These are phyloP conservation scores for Mythimna impura DNA, from an alignment of 2,888 invertebrate species.

Conservation along the genomic window DNA sequence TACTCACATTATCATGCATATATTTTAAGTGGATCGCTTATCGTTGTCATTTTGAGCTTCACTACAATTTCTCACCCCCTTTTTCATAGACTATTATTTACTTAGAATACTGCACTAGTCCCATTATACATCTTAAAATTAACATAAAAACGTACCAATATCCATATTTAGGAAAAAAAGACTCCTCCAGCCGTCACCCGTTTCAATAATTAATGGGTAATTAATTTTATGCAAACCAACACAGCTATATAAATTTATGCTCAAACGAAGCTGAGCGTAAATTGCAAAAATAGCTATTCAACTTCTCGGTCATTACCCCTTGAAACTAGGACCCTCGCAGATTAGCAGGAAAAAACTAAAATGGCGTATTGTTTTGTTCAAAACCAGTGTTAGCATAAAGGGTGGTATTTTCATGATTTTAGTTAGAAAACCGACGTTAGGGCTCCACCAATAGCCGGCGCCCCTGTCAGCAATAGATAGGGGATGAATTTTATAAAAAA, in stretches of 20 bases:
- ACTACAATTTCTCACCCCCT: conserved; percentile 10
- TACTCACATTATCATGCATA: background rate
- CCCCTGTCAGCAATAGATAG: conserved; percentile 82
- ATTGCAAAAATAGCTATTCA: conserved; percentile 68
- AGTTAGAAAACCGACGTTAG: conserved; percentile 77
- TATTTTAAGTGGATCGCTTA: conserved; percentile 22
- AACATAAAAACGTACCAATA: conserved; percentile 45
- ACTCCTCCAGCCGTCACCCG: conserved; percentile 29
- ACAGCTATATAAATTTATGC: conserved; percentile 58
- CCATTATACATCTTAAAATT: conserved; percentile 27
- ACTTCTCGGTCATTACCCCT: conserved; percentile 81
- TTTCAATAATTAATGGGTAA: conserved; percentile 49
- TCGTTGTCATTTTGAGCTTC: conserved; percentile 7
- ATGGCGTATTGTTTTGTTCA: conserved; percentile 85
- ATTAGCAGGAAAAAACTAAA: conserved; percentile 84
- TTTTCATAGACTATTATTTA: conserved; percentile 17
- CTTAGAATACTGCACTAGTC: conserved; percentile 16
- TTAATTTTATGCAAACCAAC: conserved; percentile 57
- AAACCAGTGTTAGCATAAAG: conserved; percentile 84
- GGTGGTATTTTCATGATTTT: conserved; percentile 83
- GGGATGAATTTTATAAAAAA: conserved; percentile 75
- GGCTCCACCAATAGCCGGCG: conserved; percentile 80
- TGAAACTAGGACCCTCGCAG: conserved; percentile 78
- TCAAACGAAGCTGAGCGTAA: conserved; percentile 66
- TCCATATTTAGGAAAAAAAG: conserved; percentile 45